Conservation (phyloP, 2,888 invertebrate genomes). For the Adelphocoris suturalis region DNA sequence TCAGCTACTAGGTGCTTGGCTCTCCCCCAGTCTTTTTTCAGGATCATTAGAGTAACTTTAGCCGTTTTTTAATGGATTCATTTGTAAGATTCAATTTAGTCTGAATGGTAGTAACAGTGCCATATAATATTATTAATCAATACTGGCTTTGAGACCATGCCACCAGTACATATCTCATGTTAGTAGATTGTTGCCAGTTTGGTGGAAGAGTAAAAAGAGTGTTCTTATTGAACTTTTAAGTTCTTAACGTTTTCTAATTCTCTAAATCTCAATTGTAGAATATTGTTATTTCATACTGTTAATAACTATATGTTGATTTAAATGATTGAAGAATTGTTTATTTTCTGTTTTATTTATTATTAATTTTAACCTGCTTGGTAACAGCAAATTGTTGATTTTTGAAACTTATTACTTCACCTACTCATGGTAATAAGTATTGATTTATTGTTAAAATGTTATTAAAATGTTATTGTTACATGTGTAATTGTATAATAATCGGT, state of each 20-base stretch:
- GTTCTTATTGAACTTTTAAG: conserved; percentile 23
- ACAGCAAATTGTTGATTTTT: conserved; percentile 37
- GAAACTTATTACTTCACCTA: conserved; percentile 33
- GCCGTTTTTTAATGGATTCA: conserved; percentile 31
- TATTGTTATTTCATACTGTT: conserved; percentile 50
- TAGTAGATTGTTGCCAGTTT: conserved; percentile 40
- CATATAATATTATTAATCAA: conserved; percentile 51
- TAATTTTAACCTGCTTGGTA: conserved; percentile 42
- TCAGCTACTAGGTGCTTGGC: conserved; percentile 35
- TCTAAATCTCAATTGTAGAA: conserved; percentile 44
- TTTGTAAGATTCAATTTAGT: conserved; percentile 40
- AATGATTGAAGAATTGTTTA: neutral
- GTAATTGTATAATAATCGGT: conserved; percentile 64
- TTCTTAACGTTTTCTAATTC: conserved; percentile 37
- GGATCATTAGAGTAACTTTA: conserved; percentile 29
- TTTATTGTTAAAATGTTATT: conserved; percentile 62
- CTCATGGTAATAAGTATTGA: conserved; percentile 49
- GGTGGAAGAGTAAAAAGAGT: neutral
- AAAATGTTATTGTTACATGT: conserved; percentile 65
- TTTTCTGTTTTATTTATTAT: conserved; percentile 43
- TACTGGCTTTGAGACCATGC: conserved; percentile 58
- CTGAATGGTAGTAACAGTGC: conserved; percentile 58
- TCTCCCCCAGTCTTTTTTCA: conserved; percentile 40
- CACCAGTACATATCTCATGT: conserved; percentile 55
- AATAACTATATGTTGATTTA: conserved; percentile 22